Conservation (phyloP, 2,888 invertebrate species). For the Ditylenchus weischeri region DNA sequence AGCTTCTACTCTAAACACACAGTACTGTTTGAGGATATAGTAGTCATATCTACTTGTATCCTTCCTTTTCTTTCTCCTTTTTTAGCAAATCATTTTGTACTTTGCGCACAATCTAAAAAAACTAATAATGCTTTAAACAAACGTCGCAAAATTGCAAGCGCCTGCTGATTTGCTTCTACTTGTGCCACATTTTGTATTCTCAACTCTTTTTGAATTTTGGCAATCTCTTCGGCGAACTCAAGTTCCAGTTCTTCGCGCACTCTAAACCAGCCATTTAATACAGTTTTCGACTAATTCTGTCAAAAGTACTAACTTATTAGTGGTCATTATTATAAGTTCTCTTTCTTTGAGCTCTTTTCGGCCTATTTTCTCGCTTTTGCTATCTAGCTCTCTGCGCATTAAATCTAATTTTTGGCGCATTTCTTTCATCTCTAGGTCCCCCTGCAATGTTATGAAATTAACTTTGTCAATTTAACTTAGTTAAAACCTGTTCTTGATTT, state of each 20-base stretch:
- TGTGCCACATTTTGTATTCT: conserved; percentile 32
- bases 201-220: conserved; percentile 31
- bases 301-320: conserved; percentile 24
- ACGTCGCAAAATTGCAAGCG: neutral
- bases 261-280: conserved; percentile 19
- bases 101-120: conserved; percentile 28
- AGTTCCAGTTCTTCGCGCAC: conserved; percentile 31
- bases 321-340: conserved; percentile 30
- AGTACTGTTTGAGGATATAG: too few relatives aligned
- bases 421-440: conserved; percentile 25
- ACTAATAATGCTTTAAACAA: neutral
- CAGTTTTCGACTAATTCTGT: neutral
- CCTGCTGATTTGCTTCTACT: conserved; percentile 35
- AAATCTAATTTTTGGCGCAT: conserved; percentile 26
- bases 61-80: conserved; percentile 17
- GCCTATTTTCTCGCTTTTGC: conserved; percentile 35
- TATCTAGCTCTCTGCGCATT: conserved; percentile 28
- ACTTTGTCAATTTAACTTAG: neutral
- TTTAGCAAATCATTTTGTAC: conserved; percentile 21
- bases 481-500: conserved; percentile 28
- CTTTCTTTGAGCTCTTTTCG: conserved; percentile 34
- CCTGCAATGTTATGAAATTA: neutral
- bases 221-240: conserved; percentile 32
- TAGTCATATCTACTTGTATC: neutral
- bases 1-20: neutral